These are phyloP conservation scores for Formica aserva DNA, from an alignment of 2,888 invertebrate genomes.

Conservation along the genomic window DNA sequence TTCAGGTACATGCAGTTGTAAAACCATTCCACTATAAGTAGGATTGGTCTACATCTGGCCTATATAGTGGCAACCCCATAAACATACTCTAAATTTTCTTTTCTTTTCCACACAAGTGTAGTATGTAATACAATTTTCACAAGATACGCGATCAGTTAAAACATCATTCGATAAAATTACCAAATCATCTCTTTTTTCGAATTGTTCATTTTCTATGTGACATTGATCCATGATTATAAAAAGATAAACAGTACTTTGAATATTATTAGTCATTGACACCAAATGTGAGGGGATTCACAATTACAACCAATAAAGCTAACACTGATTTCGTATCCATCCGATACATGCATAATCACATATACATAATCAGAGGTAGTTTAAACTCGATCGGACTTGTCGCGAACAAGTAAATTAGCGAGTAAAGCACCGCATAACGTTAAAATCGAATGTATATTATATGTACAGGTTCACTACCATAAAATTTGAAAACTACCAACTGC, in stretches of 20 bases:
- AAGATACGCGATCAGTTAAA: constrained; percentile 1
- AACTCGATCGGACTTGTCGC: constrained; percentile 35
- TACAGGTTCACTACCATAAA: constrained; percentile 68
- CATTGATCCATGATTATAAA: constrained; percentile 22
- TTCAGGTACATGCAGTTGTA: constrained; percentile 39
- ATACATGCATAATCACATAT: constrained; percentile 64
- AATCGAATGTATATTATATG: constrained; percentile 61
- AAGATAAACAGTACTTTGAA: constrained; percentile 10
- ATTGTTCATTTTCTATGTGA: background rate
- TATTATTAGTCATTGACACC: constrained; percentile 39
- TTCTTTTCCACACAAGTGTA: background rate
- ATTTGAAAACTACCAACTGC: constrained; percentile 70
- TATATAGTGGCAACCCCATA: constrained; percentile 28
- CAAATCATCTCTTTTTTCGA: constrained; percentile 7
- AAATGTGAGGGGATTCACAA: constrained; percentile 7
- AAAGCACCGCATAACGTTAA: constrained; percentile 55
- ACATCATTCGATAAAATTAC: constrained; percentile 25
- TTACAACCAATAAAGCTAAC: constrained; percentile 40
- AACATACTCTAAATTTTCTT: constrained; percentile 28
- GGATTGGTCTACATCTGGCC: background rate
- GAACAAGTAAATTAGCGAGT: constrained; percentile 55
- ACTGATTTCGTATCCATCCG: constrained; percentile 69
- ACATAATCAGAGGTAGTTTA: constrained; percentile 60
- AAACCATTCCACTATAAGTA: background rate
- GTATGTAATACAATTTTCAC: constrained; percentile 17